These are phyloP conservation scores for Athalia circularis DNA, from an alignment of 2,888 invertebrate species.

Conservation along the genomic window DNA sequence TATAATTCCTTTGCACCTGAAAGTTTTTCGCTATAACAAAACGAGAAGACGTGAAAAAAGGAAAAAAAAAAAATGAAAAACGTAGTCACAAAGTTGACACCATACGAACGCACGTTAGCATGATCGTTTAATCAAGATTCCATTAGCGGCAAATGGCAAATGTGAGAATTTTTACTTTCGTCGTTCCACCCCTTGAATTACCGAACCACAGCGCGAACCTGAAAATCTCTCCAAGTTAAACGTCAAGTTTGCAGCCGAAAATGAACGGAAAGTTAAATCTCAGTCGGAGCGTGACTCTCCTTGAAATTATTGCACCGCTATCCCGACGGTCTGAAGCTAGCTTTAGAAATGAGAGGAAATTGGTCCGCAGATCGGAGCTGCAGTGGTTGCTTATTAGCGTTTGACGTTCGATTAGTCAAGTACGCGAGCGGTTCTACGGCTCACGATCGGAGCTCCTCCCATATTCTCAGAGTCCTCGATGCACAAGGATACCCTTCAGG, in stretches of 20 bases:
- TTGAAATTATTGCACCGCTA: conserved; percentile 26
- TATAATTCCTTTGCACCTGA: neutral
- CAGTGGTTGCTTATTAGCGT: conserved; percentile 71
- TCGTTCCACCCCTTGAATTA: neutral
- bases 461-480: conserved; percentile 47
- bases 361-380: conserved; percentile 62
- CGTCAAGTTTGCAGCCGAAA: conserved; percentile 11
- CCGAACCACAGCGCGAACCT: neutral
- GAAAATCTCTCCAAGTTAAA: neutral
- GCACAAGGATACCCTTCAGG: neutral
- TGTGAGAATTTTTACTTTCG: neutral
- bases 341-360: conserved; percentile 50
- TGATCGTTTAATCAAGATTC: conserved; percentile 1
- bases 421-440: conserved; percentile 61
- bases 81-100: conserved; percentile 1
- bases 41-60: neutral
- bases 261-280: conserved; percentile 45
- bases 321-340: neutral
- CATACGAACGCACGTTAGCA: neutral
- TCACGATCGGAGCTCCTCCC: conserved; percentile 63
- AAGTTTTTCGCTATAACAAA: neutral
- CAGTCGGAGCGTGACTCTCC: conserved; percentile 38
- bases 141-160: conserved; percentile 35
- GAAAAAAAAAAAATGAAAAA: neutral
- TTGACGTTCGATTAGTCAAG: conserved; percentile 73